phyloP scores from a whole-genome alignment of 64 coral and sea anemone genomes.

The Acropora tenuis region DNA sequence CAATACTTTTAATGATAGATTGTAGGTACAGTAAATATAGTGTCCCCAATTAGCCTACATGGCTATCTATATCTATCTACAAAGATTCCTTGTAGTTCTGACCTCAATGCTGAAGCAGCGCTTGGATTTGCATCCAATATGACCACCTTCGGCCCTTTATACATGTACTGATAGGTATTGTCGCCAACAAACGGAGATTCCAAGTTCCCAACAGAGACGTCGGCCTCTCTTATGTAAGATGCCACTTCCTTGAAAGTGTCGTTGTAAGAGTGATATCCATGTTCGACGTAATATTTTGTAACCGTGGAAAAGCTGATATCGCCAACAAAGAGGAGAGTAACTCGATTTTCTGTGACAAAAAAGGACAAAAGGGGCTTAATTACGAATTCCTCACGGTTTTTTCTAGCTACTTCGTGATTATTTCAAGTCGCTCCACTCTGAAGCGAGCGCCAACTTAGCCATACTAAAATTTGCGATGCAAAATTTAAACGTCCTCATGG shows the following conservation, averaged over 20 bases:
- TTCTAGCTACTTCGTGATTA: too few relatives aligned
- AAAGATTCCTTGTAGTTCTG: too few relatives aligned
- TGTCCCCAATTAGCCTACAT: too few relatives aligned
- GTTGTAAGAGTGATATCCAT: constrained; percentile 59
- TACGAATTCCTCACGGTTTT: too few relatives aligned
- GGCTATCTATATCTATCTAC: too few relatives aligned
- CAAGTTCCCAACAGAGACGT: constrained; percentile 78
- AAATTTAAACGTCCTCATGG: too few relatives aligned
- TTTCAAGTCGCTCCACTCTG: too few relatives aligned
- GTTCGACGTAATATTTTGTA: constrained; percentile 36
- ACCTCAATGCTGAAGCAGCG: constrained; percentile 13
- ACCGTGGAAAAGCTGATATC: constrained; percentile 70
- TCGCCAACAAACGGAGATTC: constrained; percentile 72
- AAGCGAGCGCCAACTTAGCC: too few relatives aligned
- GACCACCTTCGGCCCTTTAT: neutral
- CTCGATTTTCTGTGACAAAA: constrained; percentile 6
- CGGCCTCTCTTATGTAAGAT: constrained; percentile 45
- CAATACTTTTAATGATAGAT: too few relatives aligned
- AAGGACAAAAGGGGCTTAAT: neutral
- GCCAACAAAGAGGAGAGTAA: constrained; percentile 79
- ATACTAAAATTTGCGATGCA: too few relatives aligned
- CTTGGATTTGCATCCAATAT: constrained; percentile 1
- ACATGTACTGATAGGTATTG: constrained; percentile 33
- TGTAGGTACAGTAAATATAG: too few relatives aligned
- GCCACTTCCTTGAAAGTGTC: constrained; percentile 66